Conservation (phyloP, 1,140 invertebrate genomes). For the Drosophila melanica region DNA sequence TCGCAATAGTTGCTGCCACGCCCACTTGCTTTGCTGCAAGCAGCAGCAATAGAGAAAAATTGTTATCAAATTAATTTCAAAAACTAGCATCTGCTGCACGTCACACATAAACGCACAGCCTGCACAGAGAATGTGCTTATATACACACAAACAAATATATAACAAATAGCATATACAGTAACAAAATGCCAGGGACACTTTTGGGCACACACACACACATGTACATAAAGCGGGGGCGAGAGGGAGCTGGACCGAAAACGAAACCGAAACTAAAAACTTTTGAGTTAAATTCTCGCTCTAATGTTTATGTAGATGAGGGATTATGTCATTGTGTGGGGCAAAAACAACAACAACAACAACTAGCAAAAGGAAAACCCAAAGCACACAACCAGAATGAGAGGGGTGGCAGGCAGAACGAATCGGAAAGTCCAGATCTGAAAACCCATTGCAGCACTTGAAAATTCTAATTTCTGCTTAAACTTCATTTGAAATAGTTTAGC, state of each 20-base stretch:
- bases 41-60: slow-evolving; percentile 44
- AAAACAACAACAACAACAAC: slow-evolving; percentile 34
- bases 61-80: slow-evolving; percentile 78
- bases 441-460: slow-evolving; percentile 79
- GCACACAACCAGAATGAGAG: slow-evolving; percentile 5
- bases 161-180: slow-evolving; percentile 37
- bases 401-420: neutral
- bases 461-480: slow-evolving; percentile 80
- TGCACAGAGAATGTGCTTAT: slow-evolving; percentile 13
- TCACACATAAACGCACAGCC: slow-evolving; percentile 60
- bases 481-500: slow-evolving; percentile 78
- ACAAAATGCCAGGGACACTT: slow-evolving; percentile 72
- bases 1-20: slow-evolving; percentile 1
- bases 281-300: slow-evolving; percentile 81
- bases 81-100: slow-evolving; percentile 76
- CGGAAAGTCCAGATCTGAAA: slow-evolving; percentile 28
- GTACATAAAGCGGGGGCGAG: slow-evolving; percentile 11
- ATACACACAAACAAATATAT: slow-evolving; percentile 2
- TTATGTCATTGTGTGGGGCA: slow-evolving; percentile 76
- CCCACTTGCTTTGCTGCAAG: slow-evolving; percentile 7
- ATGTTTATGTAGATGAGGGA: slow-evolving; percentile 83
- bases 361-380: slow-evolving; percentile 9
- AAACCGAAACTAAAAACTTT: slow-evolving; percentile 83
- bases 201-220: slow-evolving; percentile 28
- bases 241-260: slow-evolving; percentile 71